Conservation (phyloP, 1,140 invertebrate genomes). For the Bombus affinis region DNA sequence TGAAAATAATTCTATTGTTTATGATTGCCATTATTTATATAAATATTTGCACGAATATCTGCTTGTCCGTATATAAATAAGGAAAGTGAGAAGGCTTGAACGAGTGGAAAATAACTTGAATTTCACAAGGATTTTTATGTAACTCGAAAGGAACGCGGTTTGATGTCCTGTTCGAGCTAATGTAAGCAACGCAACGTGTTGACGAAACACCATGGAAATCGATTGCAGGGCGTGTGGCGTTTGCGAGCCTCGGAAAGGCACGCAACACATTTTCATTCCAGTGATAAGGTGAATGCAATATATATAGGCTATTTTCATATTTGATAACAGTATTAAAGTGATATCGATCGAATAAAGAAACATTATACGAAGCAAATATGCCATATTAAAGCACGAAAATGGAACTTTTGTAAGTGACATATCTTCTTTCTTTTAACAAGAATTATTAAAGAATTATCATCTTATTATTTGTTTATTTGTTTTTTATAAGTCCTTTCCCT, state of each 20-base stretch:
- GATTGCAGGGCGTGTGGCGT: constrained; percentile 25
- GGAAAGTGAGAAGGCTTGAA: background rate
- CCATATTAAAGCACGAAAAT: background rate
- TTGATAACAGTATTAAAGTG: too few relatives aligned
- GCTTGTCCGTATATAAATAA: too few relatives aligned
- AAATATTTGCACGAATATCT: too few relatives aligned
- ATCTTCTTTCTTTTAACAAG: too few relatives aligned
- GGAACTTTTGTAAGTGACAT: background rate
- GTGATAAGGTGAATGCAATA: background rate
- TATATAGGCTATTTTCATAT: background rate
- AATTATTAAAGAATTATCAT: too few relatives aligned
- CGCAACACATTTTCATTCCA: constrained; percentile 5
- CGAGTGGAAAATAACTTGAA: background rate
- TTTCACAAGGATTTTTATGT: background rate
- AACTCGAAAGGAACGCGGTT: constrained; percentile 19
- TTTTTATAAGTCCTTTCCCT: too few relatives aligned
- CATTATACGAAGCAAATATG: background rate
- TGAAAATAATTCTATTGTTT: background rate
- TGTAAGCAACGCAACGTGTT: background rate
- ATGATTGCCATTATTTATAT: too few relatives aligned
- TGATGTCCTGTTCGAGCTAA: background rate
- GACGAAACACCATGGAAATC: background rate
- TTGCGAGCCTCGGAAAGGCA: background rate
- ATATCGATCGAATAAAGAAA: background rate
- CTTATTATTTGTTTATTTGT: too few relatives aligned